These are phyloP conservation scores for Pterois miles DNA, from an alignment of 2,797 vertebrate genomes.

Conservation along the genomic window DNA sequence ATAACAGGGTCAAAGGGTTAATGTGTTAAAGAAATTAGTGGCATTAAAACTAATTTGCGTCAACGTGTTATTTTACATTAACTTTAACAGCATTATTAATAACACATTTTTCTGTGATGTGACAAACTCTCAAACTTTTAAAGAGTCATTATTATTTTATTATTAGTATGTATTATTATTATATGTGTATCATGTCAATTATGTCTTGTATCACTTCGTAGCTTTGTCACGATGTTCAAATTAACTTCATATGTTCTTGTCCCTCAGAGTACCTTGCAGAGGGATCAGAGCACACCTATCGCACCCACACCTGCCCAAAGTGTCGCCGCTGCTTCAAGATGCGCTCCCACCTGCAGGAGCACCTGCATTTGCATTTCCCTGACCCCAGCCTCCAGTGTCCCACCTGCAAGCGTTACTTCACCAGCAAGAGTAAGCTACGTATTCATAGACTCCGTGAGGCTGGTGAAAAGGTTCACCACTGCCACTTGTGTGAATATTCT, in stretches of 20 bases:
- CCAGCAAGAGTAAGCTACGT: conserved; percentile 96
- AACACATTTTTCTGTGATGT: no score
- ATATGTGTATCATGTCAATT: background rate
- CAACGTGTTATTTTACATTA: no score
- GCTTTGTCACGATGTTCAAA: background rate
- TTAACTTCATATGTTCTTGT: background rate
- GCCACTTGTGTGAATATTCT: conserved; percentile 91
- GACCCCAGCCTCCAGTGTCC: conserved; percentile 95
- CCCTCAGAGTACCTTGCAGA: conserved; percentile 79
- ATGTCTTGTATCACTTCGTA: background rate
- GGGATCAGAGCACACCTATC: conserved; percentile 87
- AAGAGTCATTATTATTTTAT: background rate
- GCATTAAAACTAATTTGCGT: no score
- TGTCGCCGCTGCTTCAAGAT: conserved; percentile 98
- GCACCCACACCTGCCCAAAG: conserved; percentile 94
- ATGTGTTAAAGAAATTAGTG: no score
- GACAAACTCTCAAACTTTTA: no score
- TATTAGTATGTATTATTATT: no score
- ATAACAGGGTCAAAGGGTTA: no score
- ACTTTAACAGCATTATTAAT: no score
- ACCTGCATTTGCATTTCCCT: conserved; percentile 93
- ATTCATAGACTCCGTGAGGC: conserved; percentile 92
- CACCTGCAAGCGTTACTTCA: conserved; percentile 93
- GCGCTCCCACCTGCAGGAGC: conserved; percentile 93
- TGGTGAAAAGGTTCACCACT: conserved; percentile 89